Evolutionary conservation across 2,113 vertebrate genomes (phyloP).

Genomic region (Cavia porcellus): DNA sequence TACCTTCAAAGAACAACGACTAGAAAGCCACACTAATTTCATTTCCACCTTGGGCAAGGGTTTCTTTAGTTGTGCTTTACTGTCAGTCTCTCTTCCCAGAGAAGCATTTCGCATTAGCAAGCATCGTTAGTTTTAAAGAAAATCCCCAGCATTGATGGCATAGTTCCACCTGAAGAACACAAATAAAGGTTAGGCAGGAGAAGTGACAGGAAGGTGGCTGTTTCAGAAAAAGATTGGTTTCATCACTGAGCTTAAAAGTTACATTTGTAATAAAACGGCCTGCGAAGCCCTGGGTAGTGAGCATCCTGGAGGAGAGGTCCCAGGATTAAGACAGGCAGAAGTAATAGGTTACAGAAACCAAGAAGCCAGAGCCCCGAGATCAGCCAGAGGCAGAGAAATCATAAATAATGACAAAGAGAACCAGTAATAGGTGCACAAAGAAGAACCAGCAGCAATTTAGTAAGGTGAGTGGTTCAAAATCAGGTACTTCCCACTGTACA

Average conservation of each 20-base stretch:
- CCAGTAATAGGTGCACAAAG: background rate
- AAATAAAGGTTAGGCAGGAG: slow-evolving; percentile 32
- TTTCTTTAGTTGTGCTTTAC: background rate
- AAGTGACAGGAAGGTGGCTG: background rate
- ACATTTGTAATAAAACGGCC: background rate
- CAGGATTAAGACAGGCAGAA: background rate
- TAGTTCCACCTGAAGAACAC: background rate
- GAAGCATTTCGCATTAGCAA: slow-evolving; percentile 25
- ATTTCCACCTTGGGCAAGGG: background rate
- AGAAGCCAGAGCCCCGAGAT: background rate
- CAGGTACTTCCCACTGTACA: background rate
- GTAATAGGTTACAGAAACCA: background rate
- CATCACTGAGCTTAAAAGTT: slow-evolving; percentile 19
- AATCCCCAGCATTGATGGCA: background rate
- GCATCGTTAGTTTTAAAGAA: slow-evolving; percentile 14
- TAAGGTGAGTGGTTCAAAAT: background rate
- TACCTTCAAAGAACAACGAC: slow-evolving; percentile 31
- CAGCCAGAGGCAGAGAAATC: background rate
- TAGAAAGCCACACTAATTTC: background rate
- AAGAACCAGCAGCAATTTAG: background rate
- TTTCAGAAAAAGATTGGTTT: background rate
- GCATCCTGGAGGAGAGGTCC: background rate
- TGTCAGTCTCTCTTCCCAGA: slow-evolving; percentile 18
- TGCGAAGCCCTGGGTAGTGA: background rate
- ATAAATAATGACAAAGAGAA: background rate